Evolutionary conservation across 2,888 invertebrate genomes (phyloP), one percentile per base, ranked within the genome.

Genomic region (Drosophila colorata): DNA sequence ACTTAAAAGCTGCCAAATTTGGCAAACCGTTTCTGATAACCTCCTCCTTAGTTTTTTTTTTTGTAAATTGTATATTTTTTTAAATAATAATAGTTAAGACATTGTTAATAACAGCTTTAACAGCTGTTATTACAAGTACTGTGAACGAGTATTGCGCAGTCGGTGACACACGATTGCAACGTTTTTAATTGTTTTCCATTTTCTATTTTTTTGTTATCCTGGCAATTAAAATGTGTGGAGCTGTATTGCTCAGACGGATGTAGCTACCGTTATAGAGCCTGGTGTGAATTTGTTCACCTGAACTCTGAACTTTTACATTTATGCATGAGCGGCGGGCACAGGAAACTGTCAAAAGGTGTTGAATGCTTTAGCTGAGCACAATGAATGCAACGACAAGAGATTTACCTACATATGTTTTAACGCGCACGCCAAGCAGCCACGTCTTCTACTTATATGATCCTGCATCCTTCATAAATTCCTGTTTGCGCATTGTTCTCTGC

Each of bases 261-360:
- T 80, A 57, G 69, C 84, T 83, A 83, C 82, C 82, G 88, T 83
- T 83, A 86, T 80, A 64, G 57, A 38, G 38, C 20, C 23, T 43
- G 65, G 82, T 88, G 88, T 82, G 88, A 82, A 88, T 82, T 80
- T 86, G 68, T 79, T 79, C 82, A 88, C 87, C 80, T 70, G 72
- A 33, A 33, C 41, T 18, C n/a, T 5, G 38, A 18, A n/a, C 28
- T 38, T 53, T 67, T 73, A 69, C 75, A 75, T 75, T 60, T 60
- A 78, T 78, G 47, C 58, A 74, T 78, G 74, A 73, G 59, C 28
- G 18, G 14, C 14, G 16, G n/a, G 16, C 38, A 80, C 87, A 80
- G 87, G 80, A 87, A 80, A 60, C 69, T 52, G 65, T 49, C 63
- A 28, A 16, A 65, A 86, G 80, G 80, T 86, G 87, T 86, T 80